These are phyloP conservation scores for Nowickia ferox DNA, from an alignment of 2,888 invertebrate species.

Conservation along the genomic window DNA sequence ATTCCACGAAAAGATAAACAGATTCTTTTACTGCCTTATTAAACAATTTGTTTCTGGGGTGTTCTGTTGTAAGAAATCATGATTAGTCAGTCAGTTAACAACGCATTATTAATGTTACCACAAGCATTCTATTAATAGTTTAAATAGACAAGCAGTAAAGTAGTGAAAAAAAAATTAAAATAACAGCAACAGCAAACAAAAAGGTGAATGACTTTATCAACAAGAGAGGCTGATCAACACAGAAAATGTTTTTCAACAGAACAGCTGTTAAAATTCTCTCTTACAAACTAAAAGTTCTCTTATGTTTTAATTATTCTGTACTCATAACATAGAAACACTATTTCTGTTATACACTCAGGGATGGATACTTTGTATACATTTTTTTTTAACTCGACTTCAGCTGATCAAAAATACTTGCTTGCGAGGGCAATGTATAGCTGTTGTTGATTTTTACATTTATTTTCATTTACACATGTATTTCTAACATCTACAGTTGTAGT, in stretches of 20 bases:
- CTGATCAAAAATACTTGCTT: no score
- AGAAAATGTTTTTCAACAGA: not conserved
- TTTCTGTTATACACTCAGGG: not conserved
- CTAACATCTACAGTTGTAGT: no score
- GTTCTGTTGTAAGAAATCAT: not conserved
- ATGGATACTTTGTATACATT: not conserved
- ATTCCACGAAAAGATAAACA: not conserved
- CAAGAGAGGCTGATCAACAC: not conserved
- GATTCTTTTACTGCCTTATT: not conserved
- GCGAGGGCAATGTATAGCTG: no score
- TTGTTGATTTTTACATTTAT: no score
- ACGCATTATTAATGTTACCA: conserved; percentile 18
- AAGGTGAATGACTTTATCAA: conserved; percentile 56
- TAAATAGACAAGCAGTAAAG: not conserved
- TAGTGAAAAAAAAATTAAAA: not conserved
- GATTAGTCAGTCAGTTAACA: not conserved
- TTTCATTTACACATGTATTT: no score
- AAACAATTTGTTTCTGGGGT: conserved; percentile 18
- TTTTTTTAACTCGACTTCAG: no score
- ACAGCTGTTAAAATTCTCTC: conserved; percentile 22
- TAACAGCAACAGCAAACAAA: conserved; percentile 5
- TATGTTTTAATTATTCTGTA: not conserved
- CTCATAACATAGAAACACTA: not conserved
- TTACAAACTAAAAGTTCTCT: not conserved
- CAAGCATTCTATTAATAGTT: not conserved